Conservation (phyloP, 2,888 invertebrate genomes). For the Lissocephala sabroskyi region DNA sequence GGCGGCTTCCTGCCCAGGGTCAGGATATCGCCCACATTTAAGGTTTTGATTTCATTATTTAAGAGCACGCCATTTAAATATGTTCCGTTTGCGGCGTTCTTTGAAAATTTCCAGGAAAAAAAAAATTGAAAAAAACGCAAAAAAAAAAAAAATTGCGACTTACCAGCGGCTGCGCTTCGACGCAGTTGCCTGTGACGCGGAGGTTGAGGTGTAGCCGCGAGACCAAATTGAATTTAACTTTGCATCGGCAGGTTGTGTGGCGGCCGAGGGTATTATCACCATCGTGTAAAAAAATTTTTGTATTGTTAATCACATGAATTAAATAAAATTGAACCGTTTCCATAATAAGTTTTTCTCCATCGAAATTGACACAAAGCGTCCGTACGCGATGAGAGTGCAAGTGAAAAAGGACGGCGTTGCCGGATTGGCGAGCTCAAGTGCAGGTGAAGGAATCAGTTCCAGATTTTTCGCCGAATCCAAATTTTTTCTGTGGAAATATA, state of each 20-base stretch:
- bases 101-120: constrained; percentile 9
- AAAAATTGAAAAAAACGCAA: constrained; percentile 6
- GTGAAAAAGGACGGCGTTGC: too few species aligned
- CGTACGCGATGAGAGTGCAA: too few species aligned
- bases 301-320: constrained; percentile 23
- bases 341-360: too few species aligned
- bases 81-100: constrained; percentile 32
- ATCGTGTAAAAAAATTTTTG: constrained; percentile 16
- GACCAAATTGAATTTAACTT: constrained; percentile 39
- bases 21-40: constrained; percentile 39
- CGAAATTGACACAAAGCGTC: too few species aligned
- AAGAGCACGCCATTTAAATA: too few species aligned
- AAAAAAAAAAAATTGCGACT: constrained; percentile 17
- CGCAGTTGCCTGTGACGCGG: constrained; percentile 30
- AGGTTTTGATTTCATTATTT: too few species aligned
- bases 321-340: constrained; percentile 13
- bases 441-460: too few species aligned
- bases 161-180: constrained; percentile 54
- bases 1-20: constrained; percentile 49
- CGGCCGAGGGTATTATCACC: constrained; percentile 60
- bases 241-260: constrained; percentile 37
- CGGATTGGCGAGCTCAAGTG: too few species aligned
- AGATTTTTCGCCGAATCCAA: too few species aligned
- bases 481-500: too few species aligned
- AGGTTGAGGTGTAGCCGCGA: constrained; percentile 64